Evolutionary conservation across 2,113 vertebrate species (phyloP).

Genomic region (Martes martes): DNA sequence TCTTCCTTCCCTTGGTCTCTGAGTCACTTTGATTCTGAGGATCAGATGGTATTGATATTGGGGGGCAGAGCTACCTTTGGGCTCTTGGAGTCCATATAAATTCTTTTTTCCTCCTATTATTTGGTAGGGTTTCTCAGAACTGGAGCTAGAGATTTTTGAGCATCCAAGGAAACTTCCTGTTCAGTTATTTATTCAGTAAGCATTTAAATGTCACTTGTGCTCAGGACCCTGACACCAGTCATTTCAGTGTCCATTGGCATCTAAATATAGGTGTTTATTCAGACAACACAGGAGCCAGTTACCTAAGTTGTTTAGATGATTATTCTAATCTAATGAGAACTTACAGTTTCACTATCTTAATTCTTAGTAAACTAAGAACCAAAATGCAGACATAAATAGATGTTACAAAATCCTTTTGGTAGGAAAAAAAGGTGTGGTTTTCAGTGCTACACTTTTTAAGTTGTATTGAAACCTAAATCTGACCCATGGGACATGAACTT

Average conservation of each 20-base stretch:
- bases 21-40: background rate
- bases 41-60: background rate
- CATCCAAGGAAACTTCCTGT: background rate
- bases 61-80: background rate
- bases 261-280: conserved; percentile 22
- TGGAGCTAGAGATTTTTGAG: background rate
- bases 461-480: conserved; percentile 48
- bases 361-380: conserved; percentile 44
- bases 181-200: conserved; percentile 43
- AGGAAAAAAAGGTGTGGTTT: conserved; percentile 47
- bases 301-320: conserved; percentile 13
- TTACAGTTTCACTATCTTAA: conserved; percentile 23
- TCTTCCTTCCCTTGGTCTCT: background rate
- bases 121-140: background rate
- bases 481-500: conserved; percentile 30
- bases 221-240: background rate
- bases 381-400: conserved; percentile 28
- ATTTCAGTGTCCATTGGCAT: background rate
- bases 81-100: background rate
- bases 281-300: background rate
- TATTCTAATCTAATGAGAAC: conserved; percentile 31
- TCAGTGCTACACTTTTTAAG: background rate
- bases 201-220: conserved; percentile 8
- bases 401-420: conserved; percentile 26
- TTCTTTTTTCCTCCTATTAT: background rate